These are phyloP conservation scores for Pagrus major DNA, from an alignment of 2,113 vertebrate genomes.

Conservation along the genomic window DNA sequence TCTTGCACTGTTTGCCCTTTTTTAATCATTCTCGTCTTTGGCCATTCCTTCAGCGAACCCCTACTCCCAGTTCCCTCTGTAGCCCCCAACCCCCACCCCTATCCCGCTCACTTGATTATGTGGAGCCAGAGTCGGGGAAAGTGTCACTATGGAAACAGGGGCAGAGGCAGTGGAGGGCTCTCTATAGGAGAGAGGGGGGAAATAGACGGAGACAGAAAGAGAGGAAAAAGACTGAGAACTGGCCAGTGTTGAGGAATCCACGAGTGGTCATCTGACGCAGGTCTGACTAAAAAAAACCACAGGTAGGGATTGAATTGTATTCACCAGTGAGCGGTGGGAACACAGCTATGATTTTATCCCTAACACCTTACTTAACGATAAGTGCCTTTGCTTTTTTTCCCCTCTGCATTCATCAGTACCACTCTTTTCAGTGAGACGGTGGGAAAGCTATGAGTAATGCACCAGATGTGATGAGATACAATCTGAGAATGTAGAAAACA, in stretches of 20 bases:
- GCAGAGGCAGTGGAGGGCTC: slow-evolving; percentile 75
- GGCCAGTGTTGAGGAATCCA: slow-evolving; percentile 66
- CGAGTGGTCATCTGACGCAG: slow-evolving; percentile 31
- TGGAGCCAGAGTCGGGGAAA: slow-evolving; percentile 77
- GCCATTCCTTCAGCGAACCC: slow-evolving; percentile 52
- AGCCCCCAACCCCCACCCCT: slow-evolving; percentile 60
- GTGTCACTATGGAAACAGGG: slow-evolving; percentile 86
- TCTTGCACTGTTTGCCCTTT: slow-evolving; percentile 32
- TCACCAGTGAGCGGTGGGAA: neutral
- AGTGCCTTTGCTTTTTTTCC: slow-evolving; percentile 26
- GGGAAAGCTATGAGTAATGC: neutral
- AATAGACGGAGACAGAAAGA: slow-evolving; percentile 6
- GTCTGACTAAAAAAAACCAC: slow-evolving; percentile 19
- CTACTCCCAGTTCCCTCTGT: slow-evolving; percentile 18
- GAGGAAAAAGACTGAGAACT: slow-evolving; percentile 38
- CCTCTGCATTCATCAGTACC: slow-evolving; percentile 9
- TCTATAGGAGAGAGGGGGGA: slow-evolving; percentile 47
- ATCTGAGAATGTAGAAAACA: neutral
- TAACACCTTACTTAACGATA: slow-evolving; percentile 21
- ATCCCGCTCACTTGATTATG: slow-evolving; percentile 75
- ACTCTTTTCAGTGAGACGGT: neutral
- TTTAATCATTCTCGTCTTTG: slow-evolving; percentile 44
- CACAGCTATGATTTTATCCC: neutral
- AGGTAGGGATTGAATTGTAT: slow-evolving; percentile 1
- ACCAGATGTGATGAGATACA: slow-evolving; percentile 4